A percentile compares a stretch with the other conserved stretches of the same genome.
phyloP scores from a whole-genome alignment of 2,888 invertebrate genomes.

The Athalia cordata region DNA sequence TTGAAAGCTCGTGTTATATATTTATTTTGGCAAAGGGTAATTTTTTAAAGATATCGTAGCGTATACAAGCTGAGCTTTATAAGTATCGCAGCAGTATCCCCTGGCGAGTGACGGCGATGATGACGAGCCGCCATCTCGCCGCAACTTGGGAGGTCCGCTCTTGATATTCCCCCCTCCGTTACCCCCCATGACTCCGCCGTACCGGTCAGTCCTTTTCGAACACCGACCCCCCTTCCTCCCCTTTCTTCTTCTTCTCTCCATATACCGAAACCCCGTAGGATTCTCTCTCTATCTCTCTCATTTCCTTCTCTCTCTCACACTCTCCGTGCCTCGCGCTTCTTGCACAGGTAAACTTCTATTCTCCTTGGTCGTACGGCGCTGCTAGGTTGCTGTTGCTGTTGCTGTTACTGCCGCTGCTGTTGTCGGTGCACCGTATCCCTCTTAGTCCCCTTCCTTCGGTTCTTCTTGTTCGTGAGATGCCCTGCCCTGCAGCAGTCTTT shows the following conservation, averaged over 20 bases:
- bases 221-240: slow-evolving; percentile 58
- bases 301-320: slow-evolving; percentile 47
- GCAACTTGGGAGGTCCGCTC: slow-evolving; percentile 74
- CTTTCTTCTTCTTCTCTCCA: slow-evolving; percentile 55
- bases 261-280: slow-evolving; percentile 55
- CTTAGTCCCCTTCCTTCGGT: too few species aligned
- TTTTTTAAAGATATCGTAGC: neutral
- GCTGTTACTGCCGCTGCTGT: too few species aligned
- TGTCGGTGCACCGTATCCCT: too few species aligned
- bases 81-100: slow-evolving; percentile 48
- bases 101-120: slow-evolving; percentile 71
- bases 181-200: slow-evolving; percentile 54
- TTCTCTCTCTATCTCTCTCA: slow-evolving; percentile 47
- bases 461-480: too few species aligned
- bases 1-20: neutral
- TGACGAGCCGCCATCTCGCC: slow-evolving; percentile 73
- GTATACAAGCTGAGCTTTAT: too few species aligned
- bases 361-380: slow-evolving; percentile 46
- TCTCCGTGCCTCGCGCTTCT: slow-evolving; percentile 48
- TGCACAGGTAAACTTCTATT: slow-evolving; percentile 62
- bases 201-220: slow-evolving; percentile 55
- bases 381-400: too few species aligned
- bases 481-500: too few species aligned
- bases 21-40: neutral
- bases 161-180: slow-evolving; percentile 68